Evolutionary conservation across 2,797 vertebrate genomes (phyloP).

Genomic region (Chrysolophus pictus): DNA sequence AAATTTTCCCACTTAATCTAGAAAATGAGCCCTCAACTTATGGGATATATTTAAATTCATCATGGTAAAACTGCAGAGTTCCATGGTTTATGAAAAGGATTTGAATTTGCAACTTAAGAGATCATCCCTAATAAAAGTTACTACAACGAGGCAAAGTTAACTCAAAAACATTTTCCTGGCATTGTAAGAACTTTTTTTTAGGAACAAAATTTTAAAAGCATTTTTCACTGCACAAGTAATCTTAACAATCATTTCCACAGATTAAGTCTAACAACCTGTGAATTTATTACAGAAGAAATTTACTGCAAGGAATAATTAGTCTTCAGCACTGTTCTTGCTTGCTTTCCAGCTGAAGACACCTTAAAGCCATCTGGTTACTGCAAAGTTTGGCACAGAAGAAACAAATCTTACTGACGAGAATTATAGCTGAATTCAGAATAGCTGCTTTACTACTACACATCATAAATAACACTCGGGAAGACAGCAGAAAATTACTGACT

Average conservation of each 20-base stretch:
- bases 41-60: background rate
- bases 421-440: conserved; percentile 63
- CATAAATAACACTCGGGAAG: conserved; percentile 75
- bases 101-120: background rate
- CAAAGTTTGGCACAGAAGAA: conserved; percentile 40
- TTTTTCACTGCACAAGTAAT: conserved; percentile 49
- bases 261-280: conserved; percentile 61
- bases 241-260: conserved; percentile 56
- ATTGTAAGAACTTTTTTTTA: conserved; percentile 30
- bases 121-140: background rate
- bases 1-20: background rate
- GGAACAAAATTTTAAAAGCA: conserved; percentile 34
- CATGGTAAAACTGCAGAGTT: background rate
- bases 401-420: conserved; percentile 50
- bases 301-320: conserved; percentile 76
- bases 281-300: conserved; percentile 78
- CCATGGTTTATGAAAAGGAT: background rate
- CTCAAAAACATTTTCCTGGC: background rate
- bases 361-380: conserved; percentile 61
- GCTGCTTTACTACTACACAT: conserved; percentile 43
- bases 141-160: background rate
- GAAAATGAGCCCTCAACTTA: background rate
- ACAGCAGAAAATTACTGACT: conserved; percentile 69
- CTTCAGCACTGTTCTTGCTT: conserved; percentile 59
- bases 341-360: conserved; percentile 73